These are phyloP conservation scores for Sebastolobus altivelis DNA, from an alignment of 2,797 vertebrate genomes.

Conservation along the genomic window DNA sequence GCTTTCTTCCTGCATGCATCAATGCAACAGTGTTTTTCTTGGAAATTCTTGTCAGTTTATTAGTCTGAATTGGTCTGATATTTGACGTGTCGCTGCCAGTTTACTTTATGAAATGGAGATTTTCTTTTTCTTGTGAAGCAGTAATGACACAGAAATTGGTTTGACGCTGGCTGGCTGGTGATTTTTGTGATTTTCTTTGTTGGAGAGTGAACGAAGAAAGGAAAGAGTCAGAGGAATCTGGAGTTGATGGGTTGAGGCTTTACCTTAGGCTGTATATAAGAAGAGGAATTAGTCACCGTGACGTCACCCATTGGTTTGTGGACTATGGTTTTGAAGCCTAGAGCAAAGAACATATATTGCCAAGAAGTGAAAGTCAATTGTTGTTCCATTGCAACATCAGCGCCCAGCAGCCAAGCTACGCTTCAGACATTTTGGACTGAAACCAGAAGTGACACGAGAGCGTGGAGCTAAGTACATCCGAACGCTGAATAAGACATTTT, in stretches of 20 bases:
- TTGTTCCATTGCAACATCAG: too few relatives aligned
- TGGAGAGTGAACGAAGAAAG: slow-evolving; percentile 1
- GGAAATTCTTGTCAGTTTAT: slow-evolving; percentile 9
- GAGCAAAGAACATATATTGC: too few relatives aligned
- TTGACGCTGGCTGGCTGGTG: not conserved
- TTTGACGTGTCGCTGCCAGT: slow-evolving; percentile 1
- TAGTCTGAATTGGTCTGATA: slow-evolving; percentile 21
- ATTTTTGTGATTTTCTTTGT: slow-evolving; percentile 33
- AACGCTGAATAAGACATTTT: not conserved
- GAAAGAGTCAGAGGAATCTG: slow-evolving; percentile 1
- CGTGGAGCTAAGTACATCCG: not conserved
- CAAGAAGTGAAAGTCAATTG: too few relatives aligned
- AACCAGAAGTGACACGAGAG: not conserved
- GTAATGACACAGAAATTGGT: slow-evolving; percentile 12
- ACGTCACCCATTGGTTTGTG: too few relatives aligned
- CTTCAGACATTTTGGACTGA: too few relatives aligned
- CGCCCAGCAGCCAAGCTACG: too few relatives aligned
- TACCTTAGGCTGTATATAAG: not conserved
- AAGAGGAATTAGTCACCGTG: too few relatives aligned
- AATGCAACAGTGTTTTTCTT: not conserved
- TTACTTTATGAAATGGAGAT: slow-evolving; percentile 15
- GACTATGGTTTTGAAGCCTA: too few relatives aligned
- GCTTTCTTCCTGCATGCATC: slow-evolving; percentile 9
- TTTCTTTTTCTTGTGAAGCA: slow-evolving; percentile 24
- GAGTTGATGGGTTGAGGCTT: slow-evolving; percentile 20